Conservation (phyloP, 2,888 invertebrate species). For the Plebejus anna region DNA sequence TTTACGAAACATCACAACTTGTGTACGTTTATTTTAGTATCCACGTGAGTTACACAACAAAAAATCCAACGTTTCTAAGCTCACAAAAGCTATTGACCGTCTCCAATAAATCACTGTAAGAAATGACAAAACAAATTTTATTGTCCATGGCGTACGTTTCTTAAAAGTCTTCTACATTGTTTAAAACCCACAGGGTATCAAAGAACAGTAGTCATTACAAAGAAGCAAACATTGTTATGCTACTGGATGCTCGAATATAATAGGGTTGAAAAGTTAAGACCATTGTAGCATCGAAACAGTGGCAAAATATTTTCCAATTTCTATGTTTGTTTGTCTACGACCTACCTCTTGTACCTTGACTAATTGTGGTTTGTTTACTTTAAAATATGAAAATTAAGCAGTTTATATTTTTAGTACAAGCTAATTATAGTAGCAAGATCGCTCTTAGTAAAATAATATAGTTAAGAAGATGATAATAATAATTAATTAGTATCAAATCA, state of each 20-base stretch:
- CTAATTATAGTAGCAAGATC: too few species aligned
- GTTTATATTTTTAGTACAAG: neutral
- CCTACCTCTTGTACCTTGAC: neutral
- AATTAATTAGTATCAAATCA: too few species aligned
- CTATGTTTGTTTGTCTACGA: neutral
- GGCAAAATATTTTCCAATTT: constrained; percentile 54
- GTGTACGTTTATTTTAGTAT: neutral
- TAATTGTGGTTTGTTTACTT: neutral
- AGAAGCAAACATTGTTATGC: constrained; percentile 61
- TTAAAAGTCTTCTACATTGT: constrained; percentile 45
- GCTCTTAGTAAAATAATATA: too few species aligned
- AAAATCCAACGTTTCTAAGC: constrained; percentile 28
- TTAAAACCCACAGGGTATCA: constrained; percentile 55
- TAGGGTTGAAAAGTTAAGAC: constrained; percentile 60
- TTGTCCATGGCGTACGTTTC: constrained; percentile 36
- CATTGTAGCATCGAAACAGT: constrained; percentile 68
- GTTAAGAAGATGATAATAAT: too few species aligned
- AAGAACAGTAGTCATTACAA: constrained; percentile 61
- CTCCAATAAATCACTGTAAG: constrained; percentile 29
- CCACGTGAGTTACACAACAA: constrained; percentile 5
- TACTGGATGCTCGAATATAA: constrained; percentile 67
- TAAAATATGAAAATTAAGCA: neutral
- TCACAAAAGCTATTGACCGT: constrained; percentile 27
- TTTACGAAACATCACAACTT: neutral
- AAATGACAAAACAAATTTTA: constrained; percentile 35